These are phyloP conservation scores for Fopius arisanus DNA, from an alignment of 1,140 invertebrate species.

Conservation along the genomic window DNA sequence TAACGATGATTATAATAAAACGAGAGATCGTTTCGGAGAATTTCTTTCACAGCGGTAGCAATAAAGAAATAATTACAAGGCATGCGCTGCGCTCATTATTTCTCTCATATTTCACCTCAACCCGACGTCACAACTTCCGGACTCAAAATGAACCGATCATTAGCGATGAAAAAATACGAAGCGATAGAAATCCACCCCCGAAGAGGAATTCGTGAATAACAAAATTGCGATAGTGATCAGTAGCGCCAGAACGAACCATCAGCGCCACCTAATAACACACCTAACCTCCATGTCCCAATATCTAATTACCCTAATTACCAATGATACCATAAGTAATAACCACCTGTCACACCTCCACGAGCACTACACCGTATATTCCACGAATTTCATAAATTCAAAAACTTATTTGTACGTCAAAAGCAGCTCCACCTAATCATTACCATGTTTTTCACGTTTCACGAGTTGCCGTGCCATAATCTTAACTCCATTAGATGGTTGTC, in stretches of 20 bases:
- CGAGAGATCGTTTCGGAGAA: constrained; percentile 27
- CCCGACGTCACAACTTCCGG: not conserved
- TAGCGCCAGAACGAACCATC: not conserved
- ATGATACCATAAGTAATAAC: not conserved
- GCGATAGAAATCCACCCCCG: not conserved
- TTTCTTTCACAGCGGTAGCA: constrained; percentile 6
- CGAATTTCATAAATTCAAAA: not conserved
- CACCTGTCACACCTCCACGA: not conserved
- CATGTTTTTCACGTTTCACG: constrained; percentile 5
- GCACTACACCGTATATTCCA: not conserved
- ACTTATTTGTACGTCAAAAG: not conserved
- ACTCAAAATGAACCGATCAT: not conserved
- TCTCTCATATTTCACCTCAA: not conserved
- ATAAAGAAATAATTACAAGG: constrained; percentile 22
- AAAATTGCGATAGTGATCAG: not conserved
- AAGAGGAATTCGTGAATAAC: not conserved
- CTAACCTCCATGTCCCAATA: not conserved
- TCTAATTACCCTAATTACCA: not conserved
- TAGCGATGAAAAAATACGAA: not conserved
- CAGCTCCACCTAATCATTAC: not conserved
- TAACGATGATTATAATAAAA: constrained; percentile 49
- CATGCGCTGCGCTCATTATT: not conserved
- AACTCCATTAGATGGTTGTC: not conserved
- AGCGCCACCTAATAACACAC: not conserved
- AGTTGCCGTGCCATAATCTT: not conserved